Evolutionary conservation across 2,113 vertebrate species (phyloP).

Genomic region (Alaudala cheleensis): DNA sequence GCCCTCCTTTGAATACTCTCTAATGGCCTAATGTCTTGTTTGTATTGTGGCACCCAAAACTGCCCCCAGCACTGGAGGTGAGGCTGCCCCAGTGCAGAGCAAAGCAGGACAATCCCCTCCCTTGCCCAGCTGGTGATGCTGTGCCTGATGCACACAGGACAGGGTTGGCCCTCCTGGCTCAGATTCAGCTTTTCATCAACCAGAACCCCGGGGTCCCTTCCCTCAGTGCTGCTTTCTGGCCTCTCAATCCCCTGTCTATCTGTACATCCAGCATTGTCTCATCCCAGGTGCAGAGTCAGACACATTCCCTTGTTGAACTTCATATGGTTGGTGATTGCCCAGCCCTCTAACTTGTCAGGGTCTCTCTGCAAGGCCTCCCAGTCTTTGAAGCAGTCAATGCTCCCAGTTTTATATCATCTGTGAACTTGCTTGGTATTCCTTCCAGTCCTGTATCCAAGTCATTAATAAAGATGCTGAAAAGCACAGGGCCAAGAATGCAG

Average conservation of each 20-base stretch:
- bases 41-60: background rate
- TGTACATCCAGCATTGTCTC: accelerated
- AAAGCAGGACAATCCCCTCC: background rate
- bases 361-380: background rate
- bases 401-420: background rate
- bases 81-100: accelerated
- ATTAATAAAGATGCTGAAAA: background rate
- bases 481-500: background rate
- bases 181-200: background rate
- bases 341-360: background rate
- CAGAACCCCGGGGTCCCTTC: background rate
- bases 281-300: accelerated
- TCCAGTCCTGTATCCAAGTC: background rate
- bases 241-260: background rate
- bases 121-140: accelerated
- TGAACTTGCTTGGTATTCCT: background rate
- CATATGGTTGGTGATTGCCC: background rate
- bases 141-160: background rate
- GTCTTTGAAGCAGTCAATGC: background rate
- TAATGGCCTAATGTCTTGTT: accelerated
- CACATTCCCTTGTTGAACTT: background rate
- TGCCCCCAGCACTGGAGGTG: background rate
- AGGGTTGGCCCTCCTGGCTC: background rate
- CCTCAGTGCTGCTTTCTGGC: background rate
- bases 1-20: background rate